These are phyloP conservation scores for Limnephilus lunatus DNA, from an alignment of 2,888 invertebrate genomes.

Conservation along the genomic window DNA sequence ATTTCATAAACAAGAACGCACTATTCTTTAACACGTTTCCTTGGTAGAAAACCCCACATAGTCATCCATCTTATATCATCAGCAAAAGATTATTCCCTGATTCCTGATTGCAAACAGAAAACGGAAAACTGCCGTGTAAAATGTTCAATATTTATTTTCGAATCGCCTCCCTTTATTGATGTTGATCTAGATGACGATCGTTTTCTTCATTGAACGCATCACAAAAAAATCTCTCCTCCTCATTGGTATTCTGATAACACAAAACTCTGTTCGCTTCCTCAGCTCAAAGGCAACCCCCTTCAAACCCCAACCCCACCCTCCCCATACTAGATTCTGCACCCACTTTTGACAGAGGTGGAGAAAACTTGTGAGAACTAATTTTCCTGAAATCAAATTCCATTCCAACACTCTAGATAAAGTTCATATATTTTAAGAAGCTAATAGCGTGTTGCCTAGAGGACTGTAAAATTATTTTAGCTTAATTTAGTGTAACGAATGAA, in stretches of 20 bases:
- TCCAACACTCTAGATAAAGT: not conserved
- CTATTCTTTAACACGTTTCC: not conserved
- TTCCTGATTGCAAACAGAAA: conserved; percentile 11
- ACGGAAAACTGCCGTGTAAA: conserved; percentile 35
- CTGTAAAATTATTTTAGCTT: not conserved
- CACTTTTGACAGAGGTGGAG: conserved; percentile 12
- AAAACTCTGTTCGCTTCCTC: conserved; percentile 65
- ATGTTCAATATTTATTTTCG: conserved; percentile 38
- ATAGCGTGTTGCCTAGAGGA: not conserved
- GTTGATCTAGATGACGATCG: conserved; percentile 61
- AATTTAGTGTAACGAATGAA: not conserved
- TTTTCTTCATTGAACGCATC: conserved; percentile 60
- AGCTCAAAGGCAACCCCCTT: conserved; percentile 62
- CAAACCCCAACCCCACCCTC: conserved; percentile 40
- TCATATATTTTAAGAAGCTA: not conserved
- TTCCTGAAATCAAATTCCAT: conserved; percentile 24
- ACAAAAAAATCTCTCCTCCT: conserved; percentile 62
- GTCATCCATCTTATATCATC: not conserved
- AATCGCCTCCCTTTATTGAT: conserved; percentile 49
- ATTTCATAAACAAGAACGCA: not conserved
- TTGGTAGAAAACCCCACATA: not conserved
- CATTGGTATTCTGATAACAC: conserved; percentile 66
- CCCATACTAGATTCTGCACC: not conserved
- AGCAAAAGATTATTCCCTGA: not conserved
- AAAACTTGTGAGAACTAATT: conserved; percentile 16